These are phyloP conservation scores for Chiroxiphia lanceolata DNA, from an alignment of 2,797 vertebrate genomes.

Conservation along the genomic window DNA sequence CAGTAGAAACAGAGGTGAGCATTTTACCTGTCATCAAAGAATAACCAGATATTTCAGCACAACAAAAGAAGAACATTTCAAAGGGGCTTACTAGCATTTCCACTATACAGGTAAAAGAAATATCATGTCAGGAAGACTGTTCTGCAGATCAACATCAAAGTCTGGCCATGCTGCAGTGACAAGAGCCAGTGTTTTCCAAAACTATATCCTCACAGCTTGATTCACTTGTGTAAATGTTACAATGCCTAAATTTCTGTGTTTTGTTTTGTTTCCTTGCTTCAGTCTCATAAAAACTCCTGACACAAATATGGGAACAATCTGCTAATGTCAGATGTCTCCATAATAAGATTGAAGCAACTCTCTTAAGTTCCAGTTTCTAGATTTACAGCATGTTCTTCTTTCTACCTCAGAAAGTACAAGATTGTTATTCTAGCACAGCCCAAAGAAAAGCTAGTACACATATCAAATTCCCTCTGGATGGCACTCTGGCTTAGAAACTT, in stretches of 20 bases:
- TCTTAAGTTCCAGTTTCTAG: background rate
- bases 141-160: background rate
- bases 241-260: background rate
- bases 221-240: background rate
- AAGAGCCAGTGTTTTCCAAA: fast-evolving
- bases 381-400: background rate
- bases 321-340: background rate
- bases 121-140: background rate
- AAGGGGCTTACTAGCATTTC: background rate
- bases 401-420: background rate
- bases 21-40: background rate
- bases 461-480: background rate
- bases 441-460: background rate
- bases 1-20: background rate
- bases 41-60: background rate
- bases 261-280: background rate
- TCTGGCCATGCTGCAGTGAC: background rate
- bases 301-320: background rate
- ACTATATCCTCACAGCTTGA: background rate
- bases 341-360: background rate
- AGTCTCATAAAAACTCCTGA: background rate
- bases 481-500: background rate
- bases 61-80: background rate
- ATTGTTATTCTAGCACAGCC: background rate
- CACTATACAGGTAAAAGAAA: background rate